Evolutionary conservation across 2,113 vertebrate genomes (phyloP), one percentile per base, ranked within the genome.

Genomic region (Hyaena hyaena): DNA sequence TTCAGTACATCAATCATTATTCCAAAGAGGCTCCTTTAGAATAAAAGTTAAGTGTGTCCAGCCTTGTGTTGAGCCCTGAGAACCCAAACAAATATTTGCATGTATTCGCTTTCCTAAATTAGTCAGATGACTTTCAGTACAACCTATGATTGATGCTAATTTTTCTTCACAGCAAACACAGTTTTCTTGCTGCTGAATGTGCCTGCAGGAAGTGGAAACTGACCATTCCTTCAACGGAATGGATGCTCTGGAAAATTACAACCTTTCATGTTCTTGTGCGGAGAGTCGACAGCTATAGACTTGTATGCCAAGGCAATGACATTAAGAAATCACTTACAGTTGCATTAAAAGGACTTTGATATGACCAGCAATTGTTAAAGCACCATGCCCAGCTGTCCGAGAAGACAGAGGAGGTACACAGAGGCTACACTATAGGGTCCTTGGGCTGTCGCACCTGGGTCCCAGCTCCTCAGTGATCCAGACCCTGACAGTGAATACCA

Each of bases 161-260:
- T 84, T 84, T 81, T 95, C 94, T 92, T 92, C 83, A 87, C 87
- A 77, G 69, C n/a, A 58, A 63, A 55, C 58, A 82, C 24, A 28
- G 43, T 80, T 95, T 85, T 89, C 48, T 95, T 85, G 71, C 26
- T 74, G 74, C 92, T 84, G 90, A 77, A 88, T 9, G 53, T 68
- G 24, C 68, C 10, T 77, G 35, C 39, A 39, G 69, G 93, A 80
- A 50, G 39, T 68, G 17, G 55, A 92, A 68, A 66, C 3, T 15
- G 35, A 61, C 73, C 50, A n/a, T 45, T 43, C 45, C 71, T 93
- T 88, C 86, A 73, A 26, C 10, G 24, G 45, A 71, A 53, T 7
- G 19, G 33, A 28, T 39, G 65, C 45, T 85, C 88, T 79, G 82
- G 85, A 97, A 94, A 93, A 89, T 95, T n/a, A 90, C 43, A 85